These are phyloP conservation scores for Thomomys bottae DNA, from an alignment of 2,113 vertebrate species.

Conservation along the genomic window DNA sequence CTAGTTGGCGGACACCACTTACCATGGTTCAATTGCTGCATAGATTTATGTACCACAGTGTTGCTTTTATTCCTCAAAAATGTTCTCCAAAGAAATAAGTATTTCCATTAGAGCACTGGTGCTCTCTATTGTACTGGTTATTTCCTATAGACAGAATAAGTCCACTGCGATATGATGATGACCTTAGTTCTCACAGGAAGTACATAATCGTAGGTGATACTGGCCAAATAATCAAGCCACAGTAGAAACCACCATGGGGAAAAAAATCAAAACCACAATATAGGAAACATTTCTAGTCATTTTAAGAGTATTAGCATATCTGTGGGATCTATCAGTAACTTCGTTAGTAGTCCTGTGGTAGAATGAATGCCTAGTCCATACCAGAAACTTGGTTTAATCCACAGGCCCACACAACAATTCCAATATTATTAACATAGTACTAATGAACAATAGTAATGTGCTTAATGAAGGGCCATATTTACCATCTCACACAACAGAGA, in stretches of 20 bases:
- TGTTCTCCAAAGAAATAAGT: background rate
- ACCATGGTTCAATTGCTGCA: constrained; percentile 73
- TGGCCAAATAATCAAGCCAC: background rate
- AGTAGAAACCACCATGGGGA: background rate
- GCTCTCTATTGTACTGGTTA: background rate
- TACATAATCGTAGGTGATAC: background rate
- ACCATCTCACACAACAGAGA: background rate
- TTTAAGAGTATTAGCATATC: background rate
- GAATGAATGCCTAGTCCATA: too few species aligned
- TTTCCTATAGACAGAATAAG: background rate
- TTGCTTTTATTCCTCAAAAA: constrained; percentile 45
- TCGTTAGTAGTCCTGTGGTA: too few species aligned
- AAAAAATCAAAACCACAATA: background rate
- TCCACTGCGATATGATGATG: background rate
- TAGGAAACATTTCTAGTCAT: background rate
- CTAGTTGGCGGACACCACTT: constrained; percentile 77
- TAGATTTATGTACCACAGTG: constrained; percentile 71
- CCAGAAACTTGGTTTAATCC: too few species aligned
- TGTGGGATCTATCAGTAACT: background rate
- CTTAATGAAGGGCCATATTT: accelerated
- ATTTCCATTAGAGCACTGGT: background rate
- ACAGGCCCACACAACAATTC: too few species aligned
- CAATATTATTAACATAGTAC: too few species aligned
- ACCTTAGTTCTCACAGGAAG: background rate
- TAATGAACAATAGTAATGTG: background rate